These are phyloP conservation scores for Mellivora capensis DNA, from an alignment of 2,113 vertebrate species.

Conservation along the genomic window DNA sequence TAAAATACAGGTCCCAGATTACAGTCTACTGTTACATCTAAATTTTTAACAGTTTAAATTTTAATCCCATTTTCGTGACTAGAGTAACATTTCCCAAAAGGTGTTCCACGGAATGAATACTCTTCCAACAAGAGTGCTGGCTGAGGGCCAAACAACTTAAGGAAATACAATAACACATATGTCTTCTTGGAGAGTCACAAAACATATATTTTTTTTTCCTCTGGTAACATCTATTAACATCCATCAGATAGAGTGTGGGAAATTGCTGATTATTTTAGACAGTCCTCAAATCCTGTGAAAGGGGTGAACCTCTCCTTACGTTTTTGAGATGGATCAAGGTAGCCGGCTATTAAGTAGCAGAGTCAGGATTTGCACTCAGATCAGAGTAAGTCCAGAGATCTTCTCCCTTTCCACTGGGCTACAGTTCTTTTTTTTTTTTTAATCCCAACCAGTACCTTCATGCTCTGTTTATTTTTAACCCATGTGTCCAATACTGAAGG, in stretches of 20 bases:
- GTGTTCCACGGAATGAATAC: neutral
- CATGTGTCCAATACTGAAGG: conserved; percentile 46
- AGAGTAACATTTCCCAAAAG: neutral
- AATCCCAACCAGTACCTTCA: conserved; percentile 8
- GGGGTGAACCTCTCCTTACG: neutral
- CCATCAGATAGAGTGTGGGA: neutral
- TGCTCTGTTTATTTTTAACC: conserved; percentile 72
- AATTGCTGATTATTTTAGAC: neutral
- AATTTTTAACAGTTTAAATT: conserved; percentile 40
- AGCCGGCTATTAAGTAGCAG: neutral
- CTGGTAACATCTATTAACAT: neutral
- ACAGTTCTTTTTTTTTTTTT: conserved; percentile 38
- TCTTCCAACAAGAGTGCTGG: neutral
- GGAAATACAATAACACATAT: neutral
- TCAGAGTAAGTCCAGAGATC: neutral
- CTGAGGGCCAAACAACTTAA: neutral
- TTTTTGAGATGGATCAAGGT: neutral
- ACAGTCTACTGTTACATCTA: conserved; percentile 33
- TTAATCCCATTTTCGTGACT: conserved; percentile 34
- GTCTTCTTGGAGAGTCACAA: neutral
- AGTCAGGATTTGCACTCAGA: neutral
- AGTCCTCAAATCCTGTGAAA: neutral
- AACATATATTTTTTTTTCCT: neutral
- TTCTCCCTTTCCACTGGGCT: neutral
- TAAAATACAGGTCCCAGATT: neutral